phyloP scores from a whole-genome alignment of 1,140 invertebrate genomes.

The Drosophila mojavensis region DNA sequence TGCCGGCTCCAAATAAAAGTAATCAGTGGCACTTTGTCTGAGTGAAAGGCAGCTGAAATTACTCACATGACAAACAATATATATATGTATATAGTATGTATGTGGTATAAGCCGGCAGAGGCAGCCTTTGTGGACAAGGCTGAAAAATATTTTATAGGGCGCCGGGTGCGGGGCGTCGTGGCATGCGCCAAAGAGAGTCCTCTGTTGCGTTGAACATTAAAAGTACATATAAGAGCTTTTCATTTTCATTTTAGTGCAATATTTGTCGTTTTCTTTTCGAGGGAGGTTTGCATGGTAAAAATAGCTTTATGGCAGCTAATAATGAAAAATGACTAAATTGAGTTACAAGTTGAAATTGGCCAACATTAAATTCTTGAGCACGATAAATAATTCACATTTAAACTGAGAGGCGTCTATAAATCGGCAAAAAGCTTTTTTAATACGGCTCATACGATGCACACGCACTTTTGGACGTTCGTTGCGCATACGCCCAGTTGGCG shows the following conservation, averaged over 20 bases:
- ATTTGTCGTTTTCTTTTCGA: slow-evolving; percentile 44
- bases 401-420: slow-evolving; percentile 44
- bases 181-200: slow-evolving; percentile 32
- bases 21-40: slow-evolving; percentile 53
- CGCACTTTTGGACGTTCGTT: slow-evolving; percentile 22
- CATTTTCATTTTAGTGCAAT: slow-evolving; percentile 11
- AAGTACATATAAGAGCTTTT: slow-evolving; percentile 35
- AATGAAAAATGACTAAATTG: slow-evolving; percentile 69
- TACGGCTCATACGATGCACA: slow-evolving; percentile 32
- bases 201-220: slow-evolving; percentile 54
- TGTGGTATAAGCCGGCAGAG: background rate
- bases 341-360: slow-evolving; percentile 66
- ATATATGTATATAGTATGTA: background rate
- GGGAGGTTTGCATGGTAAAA: slow-evolving; percentile 55
- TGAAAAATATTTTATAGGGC: slow-evolving; percentile 19
- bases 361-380: slow-evolving; percentile 61
- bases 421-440: slow-evolving; percentile 48
- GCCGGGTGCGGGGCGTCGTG: background rate
- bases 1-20: slow-evolving; percentile 39
- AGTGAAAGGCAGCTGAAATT: slow-evolving; percentile 56
- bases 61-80: slow-evolving; percentile 65
- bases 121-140: slow-evolving; percentile 27
- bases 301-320: slow-evolving; percentile 69
- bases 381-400: slow-evolving; percentile 78
- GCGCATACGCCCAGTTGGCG: slow-evolving; percentile 65